These are phyloP conservation scores for Volucella bombylans DNA, from an alignment of 2,888 invertebrate species.

Conservation along the genomic window DNA sequence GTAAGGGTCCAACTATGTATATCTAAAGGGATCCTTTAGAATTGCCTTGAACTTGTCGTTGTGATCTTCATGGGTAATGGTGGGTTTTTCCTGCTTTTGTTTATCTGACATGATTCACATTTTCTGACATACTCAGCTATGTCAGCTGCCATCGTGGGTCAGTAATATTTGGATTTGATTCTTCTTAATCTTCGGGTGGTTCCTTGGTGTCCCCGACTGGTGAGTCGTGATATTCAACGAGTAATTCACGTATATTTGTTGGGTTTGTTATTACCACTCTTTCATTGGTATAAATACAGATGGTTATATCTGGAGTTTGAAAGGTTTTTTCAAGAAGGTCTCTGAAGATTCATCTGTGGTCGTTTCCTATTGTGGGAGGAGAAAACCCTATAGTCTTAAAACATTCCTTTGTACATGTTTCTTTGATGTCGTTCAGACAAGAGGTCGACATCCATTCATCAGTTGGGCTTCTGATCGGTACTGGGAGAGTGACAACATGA, in stretches of 20 bases:
- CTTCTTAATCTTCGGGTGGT: conserved; percentile 12
- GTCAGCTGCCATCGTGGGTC: background rate
- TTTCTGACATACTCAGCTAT: conserved; percentile 28
- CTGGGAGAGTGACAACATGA: background rate
- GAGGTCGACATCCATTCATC: background rate
- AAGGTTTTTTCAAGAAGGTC: background rate
- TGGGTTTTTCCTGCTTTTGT: conserved; percentile 19
- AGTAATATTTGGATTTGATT: conserved; percentile 12
- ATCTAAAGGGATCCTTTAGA: conserved; percentile 10
- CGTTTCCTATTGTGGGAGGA: background rate
- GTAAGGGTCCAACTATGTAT: background rate
- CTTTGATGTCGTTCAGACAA: conserved; percentile 9
- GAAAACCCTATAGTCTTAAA: background rate
- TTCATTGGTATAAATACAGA: background rate
- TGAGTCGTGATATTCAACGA: conserved; percentile 27
- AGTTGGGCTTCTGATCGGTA: background rate
- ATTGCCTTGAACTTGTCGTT: background rate
- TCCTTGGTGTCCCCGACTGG: conserved; percentile 29
- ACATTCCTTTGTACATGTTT: background rate
- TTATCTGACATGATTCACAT: conserved; percentile 19
- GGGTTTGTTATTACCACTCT: background rate
- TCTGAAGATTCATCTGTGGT: conserved; percentile 6
- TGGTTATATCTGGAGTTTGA: no score
- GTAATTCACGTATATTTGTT: conserved; percentile 11
- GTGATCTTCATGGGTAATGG: conserved; percentile 29